Base-by-base conservation (phyloP, 2,113 vertebrate species). In the Delphinapterus leucas region DNA sequence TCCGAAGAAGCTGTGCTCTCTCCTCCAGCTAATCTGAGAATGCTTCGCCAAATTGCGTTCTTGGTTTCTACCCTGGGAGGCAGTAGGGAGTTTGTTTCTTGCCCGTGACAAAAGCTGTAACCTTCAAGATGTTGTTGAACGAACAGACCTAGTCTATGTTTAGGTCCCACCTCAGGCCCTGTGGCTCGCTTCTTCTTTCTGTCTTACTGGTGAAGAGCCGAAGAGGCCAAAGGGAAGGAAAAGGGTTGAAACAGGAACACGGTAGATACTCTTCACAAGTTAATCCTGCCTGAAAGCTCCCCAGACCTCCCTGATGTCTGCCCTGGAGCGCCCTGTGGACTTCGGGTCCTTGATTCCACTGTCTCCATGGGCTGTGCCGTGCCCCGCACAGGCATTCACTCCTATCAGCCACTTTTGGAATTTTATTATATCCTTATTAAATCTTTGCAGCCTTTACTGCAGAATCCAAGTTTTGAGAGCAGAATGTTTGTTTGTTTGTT, bases 31-130 rank as follows among this genome's bases (percentile, higher is more conserved):
- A n/a, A 92, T 41, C 58, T 23, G 85, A 70, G 82, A 58, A 81
- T 49, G 49, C 95, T 65, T 85, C 86, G 93, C 92, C 67, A 79
- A 55, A 76, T 33, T 63, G 68, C 9, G 1, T 33, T 38, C 31
- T 11, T 23, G 21, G 17, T 71, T 84, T 67, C 90, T 17, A 47
- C 47, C 49, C n/a, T 44, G 14, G 2, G 44, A 67, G 65, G 93
- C 82, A 96, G 77, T 33, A 36, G 79, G 41, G 31, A 55, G 38
- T 61, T 85, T 93, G 71, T 80, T 96, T 96, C 91, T 89, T 68
- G n/a, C 68, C 83, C 65, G 25, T 80, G 92, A 93, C 90, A 87
- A 79, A 80, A 58, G 47, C 49, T 58, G 38, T 92, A 92, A 47
- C 63, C 33, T 92, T 68, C 65, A 47, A 77, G 82, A 61, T 53